Conservation (phyloP, 2,888 invertebrate species). For the Smittia sp. region DNA sequence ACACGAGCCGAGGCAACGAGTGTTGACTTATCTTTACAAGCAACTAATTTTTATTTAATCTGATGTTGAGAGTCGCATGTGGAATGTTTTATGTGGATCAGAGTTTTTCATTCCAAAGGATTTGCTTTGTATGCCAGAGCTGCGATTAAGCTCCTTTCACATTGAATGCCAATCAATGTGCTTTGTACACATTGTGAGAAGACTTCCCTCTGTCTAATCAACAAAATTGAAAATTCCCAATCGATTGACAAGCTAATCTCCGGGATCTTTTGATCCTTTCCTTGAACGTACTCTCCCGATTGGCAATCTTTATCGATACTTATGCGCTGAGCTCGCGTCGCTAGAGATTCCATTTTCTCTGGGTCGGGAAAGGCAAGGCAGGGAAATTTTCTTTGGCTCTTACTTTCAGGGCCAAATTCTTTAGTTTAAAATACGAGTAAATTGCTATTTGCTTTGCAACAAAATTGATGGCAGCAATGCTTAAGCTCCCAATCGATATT, state of each 20-base stretch:
- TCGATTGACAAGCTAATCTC: conserved; percentile 38
- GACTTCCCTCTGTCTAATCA: conserved; percentile 16
- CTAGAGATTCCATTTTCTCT: no score
- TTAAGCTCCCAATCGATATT: background rate
- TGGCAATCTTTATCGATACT: background rate
- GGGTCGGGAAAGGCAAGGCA: no score
- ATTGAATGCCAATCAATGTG: conserved; percentile 17
- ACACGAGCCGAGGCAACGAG: no score
- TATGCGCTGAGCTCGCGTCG: no score
- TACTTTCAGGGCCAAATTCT: background rate
- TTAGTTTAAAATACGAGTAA: conserved; percentile 24
- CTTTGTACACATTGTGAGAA: background rate
- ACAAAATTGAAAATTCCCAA: conserved; percentile 9
- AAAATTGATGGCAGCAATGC: background rate
- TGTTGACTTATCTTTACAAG: background rate
- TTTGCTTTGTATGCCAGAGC: background rate
- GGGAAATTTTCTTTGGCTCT: background rate
- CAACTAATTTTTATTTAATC: conserved; percentile 39
- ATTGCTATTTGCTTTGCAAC: conserved; percentile 15
- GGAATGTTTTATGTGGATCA: background rate
- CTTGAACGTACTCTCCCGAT: background rate
- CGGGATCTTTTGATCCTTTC: conserved; percentile 34
- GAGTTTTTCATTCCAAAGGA: background rate
- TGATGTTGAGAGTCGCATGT: conserved; percentile 7
- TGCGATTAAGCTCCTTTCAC: background rate